Base-by-base conservation (phyloP, 2,797 vertebrate species). In the Gymnodraco acuticeps region DNA sequence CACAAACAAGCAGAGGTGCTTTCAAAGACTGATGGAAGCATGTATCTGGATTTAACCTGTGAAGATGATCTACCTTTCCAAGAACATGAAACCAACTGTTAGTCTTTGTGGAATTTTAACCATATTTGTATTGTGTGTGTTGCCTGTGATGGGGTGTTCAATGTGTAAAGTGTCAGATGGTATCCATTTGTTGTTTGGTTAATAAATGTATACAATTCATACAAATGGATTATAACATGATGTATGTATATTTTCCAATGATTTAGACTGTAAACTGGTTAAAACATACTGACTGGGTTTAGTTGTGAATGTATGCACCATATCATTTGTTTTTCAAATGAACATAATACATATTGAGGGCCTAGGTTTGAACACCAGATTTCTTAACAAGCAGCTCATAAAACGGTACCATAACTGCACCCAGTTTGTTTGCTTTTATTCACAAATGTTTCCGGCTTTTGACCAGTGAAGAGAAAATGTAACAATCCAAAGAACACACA, bases 1-100 rank as follows among this genome's bases (percentile, higher is more conserved):
- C 81, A 85, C n/a, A 92, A 1, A 66, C 64, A 83, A 52, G 14
- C 16, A 8, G 75, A 83, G 19, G 70, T 68, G 4, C 38, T 56
- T 61, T 75, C 73, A 27, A 58, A 10, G 3, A 2, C 53, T 15
- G 88, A 93, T 17, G 89, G 81, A 42, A 56, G 54, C 55, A 76
- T 70, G 19, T 77, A 68, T 45, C 13, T 94, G 50, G 1, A 20
- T 67, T 66, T 95, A 71, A 5, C 51, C 17, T 73, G n/a, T 77
- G 93, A 92, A 13, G 92, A 94, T n/a, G 83, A 72, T 46, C 75
- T 79, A 52, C 78, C 79, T 55, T 77, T 89, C 58, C 75, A 67
- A 33, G 14, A 77, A 16, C 81, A 92, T 84, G 94, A 95, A 88
- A 92, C 91, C 23, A 89, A 71, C 62, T 95, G 95, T 87, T 95